These are phyloP conservation scores for Drosophila cardini DNA, from an alignment of 1,140 invertebrate genomes.

Conservation along the genomic window DNA sequence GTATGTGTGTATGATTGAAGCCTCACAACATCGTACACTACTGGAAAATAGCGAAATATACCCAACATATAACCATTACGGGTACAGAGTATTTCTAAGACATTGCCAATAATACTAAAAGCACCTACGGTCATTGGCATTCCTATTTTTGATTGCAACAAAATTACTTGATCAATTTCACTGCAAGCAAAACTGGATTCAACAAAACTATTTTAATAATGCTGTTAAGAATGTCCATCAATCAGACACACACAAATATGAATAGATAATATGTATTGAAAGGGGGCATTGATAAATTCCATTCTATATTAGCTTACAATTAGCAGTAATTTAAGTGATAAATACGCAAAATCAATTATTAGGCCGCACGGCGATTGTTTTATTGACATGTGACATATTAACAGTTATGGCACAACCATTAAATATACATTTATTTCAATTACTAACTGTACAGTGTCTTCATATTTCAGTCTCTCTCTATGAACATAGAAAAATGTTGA, in stretches of 20 bases:
- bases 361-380: slow-evolving; percentile 24
- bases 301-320: slow-evolving; percentile 71
- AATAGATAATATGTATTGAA: not conserved
- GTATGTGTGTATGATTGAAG: slow-evolving; percentile 41
- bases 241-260: slow-evolving; percentile 1
- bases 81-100: not conserved
- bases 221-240: not conserved
- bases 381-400: slow-evolving; percentile 71
- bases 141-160: slow-evolving; percentile 45
- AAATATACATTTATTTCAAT: slow-evolving; percentile 80
- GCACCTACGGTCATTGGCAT: slow-evolving; percentile 10
- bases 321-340: slow-evolving; percentile 77
- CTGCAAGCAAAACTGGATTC: slow-evolving; percentile 8
- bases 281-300: slow-evolving; percentile 34
- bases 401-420: slow-evolving; percentile 63
- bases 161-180: slow-evolving; percentile 39
- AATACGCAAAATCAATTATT: slow-evolving; percentile 78
- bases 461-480: not conserved
- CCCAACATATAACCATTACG: slow-evolving; percentile 23
- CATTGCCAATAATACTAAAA: slow-evolving; percentile 36
- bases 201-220: not conserved
- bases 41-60: slow-evolving; percentile 17
- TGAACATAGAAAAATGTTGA: slow-evolving; percentile 54
- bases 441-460: slow-evolving; percentile 34
- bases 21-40: slow-evolving; percentile 46